phyloP scores from a whole-genome alignment of 2,797 vertebrate species.

The Melanogrammus aeglefinus region DNA sequence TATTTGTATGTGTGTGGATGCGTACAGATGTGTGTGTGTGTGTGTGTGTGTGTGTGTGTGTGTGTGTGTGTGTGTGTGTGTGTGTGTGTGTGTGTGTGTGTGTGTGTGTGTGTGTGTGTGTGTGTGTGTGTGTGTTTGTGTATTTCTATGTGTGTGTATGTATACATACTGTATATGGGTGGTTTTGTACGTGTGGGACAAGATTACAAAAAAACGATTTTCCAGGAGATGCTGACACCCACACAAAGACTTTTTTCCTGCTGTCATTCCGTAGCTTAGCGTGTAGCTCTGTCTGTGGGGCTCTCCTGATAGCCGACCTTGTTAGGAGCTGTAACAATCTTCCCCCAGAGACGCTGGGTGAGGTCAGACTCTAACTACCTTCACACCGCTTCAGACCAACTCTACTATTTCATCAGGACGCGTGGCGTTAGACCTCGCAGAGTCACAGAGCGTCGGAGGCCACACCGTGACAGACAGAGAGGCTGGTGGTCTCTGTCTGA shows the following conservation, averaged over 20 bases:
- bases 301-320: slow-evolving; percentile 12
- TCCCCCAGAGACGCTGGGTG: neutral
- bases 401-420: neutral
- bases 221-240: slow-evolving; percentile 52
- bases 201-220: slow-evolving; percentile 54
- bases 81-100: neutral
- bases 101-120: neutral
- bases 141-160: neutral
- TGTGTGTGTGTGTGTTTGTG: neutral
- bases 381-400: neutral
- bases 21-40: neutral
- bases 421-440: too few species aligned
- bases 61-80: neutral
- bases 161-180: neutral
- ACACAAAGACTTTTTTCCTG: slow-evolving; percentile 37
- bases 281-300: slow-evolving; percentile 14
- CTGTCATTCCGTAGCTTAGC: slow-evolving; percentile 35
- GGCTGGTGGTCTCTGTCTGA: too few species aligned
- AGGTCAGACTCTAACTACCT: neutral
- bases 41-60: slow-evolving; percentile 5
- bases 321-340: neutral
- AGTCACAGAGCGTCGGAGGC: too few species aligned
- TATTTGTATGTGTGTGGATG: neutral
- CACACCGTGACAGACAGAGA: too few species aligned
- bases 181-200: slow-evolving; percentile 23